Evolutionary conservation across 2,888 invertebrate species (phyloP), one percentile per base, ranked within the genome.

Genomic region (Trissolcus japonicus): DNA sequence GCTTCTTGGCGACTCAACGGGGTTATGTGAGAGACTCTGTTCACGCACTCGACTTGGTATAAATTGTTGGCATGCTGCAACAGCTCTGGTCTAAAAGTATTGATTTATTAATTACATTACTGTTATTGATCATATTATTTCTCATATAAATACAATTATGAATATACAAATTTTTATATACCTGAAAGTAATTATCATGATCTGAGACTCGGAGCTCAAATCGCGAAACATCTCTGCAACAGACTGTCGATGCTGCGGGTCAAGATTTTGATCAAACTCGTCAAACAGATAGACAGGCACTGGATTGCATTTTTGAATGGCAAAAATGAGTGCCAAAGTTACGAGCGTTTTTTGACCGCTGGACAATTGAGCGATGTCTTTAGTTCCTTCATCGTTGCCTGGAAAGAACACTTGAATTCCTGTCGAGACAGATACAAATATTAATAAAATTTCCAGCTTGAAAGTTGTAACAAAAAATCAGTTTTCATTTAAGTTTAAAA

Each of bases 211-310:
- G 29, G 93, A 92, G 6, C 97, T 96, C 71, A 98, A 91, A 89
- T 98, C 98, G 89, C 98, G 97, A 87, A 99, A 99, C 98, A 99
- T 98, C 89, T 96, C 95, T 0, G 97, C 98, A n/a, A 99, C 99
- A n/a, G 98, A 97, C 90, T 97, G 97, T 79, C 99, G 93, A 89
- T 99, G 98, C 87, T 98, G 97, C 0, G 98, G 96, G 91, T 99
- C 99, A 66, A 99, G 90, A 0, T 99, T 99, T 91, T 99, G 99
- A 91, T 99, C 99, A 84, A 99, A 99, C 91, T 99, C 99, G 91
- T 99, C 99, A 90, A 99, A 99, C 57, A 99, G 91, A 90, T 99
- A 99, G 91, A 99, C 99, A 0, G 99, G 99, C 1, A 99, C 99
- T 0, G 99, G 99, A 90, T 99, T 99, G 89, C 99, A 99, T 90